phyloP scores from a whole-genome alignment of 1,140 invertebrate genomes.

The Mactra quadrangularis region DNA sequence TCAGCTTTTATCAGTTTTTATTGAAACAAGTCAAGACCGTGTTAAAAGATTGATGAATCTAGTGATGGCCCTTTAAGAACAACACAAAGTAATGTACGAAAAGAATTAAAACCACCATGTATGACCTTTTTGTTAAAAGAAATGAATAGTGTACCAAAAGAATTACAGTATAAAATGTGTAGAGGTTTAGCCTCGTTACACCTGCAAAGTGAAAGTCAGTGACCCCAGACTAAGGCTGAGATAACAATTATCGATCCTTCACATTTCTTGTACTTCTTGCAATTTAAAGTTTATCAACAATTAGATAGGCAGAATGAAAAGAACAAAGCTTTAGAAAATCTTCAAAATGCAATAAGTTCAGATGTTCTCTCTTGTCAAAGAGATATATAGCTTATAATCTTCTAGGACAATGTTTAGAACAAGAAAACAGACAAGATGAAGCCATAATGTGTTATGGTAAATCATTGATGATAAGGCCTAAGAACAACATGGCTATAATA shows the following conservation, averaged over 20 bases:
- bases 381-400: not conserved
- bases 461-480: not conserved
- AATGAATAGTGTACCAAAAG: not conserved
- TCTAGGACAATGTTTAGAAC: not conserved
- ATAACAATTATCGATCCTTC: too few relatives aligned
- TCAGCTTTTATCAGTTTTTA: too few relatives aligned
- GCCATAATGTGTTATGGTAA: not conserved
- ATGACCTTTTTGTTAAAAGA: not conserved
- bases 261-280: constrained; percentile 2
- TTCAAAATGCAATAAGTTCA: not conserved
- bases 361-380: not conserved
- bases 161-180: constrained; percentile 10
- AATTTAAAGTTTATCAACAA: not conserved
- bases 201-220: too few relatives aligned
- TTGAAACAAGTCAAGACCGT: too few relatives aligned
- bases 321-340: not conserved
- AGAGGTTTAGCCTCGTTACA: too few relatives aligned
- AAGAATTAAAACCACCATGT: too few relatives aligned
- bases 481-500: not conserved
- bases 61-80: too few relatives aligned
- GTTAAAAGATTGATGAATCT: too few relatives aligned
- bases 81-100: too few relatives aligned
- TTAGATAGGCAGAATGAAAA: not conserved
- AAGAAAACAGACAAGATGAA: not conserved
- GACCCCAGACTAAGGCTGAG: too few relatives aligned